These are phyloP conservation scores for Colostygia pectinataria DNA, from an alignment of 2,888 invertebrate species.

Conservation along the genomic window DNA sequence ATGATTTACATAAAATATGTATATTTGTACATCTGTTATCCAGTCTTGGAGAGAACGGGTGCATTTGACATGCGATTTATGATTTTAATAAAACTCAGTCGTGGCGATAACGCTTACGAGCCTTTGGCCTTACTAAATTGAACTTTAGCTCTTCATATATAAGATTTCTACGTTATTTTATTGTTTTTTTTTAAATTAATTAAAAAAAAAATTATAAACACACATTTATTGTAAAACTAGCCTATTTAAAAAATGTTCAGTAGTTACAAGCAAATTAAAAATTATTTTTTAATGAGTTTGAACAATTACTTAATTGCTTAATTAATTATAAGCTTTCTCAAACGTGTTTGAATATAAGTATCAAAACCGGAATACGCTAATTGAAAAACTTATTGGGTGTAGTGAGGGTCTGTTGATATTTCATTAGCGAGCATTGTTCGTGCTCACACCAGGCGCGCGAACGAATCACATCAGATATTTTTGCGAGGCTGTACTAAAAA, in stretches of 20 bases:
- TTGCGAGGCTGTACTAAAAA: conserved; percentile 58
- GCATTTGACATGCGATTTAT: conserved; percentile 80
- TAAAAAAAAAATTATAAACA: no score
- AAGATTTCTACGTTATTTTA: no score
- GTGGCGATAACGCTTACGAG: conserved; percentile 62
- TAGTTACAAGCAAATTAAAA: no score
- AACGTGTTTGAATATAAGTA: conserved; percentile 2
- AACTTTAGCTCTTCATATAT: no score
- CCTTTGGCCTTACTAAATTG: conserved; percentile 51
- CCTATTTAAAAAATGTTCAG: no score
- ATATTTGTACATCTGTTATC: conserved; percentile 69
- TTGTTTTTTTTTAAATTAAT: no score
- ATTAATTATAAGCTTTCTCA: conserved; percentile 6
- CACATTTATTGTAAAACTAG: no score
- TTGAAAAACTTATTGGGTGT: conserved; percentile 46
- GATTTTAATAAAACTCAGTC: conserved; percentile 79
- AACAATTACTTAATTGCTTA: neutral
- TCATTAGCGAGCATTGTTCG: conserved; percentile 61
- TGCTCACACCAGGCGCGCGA: conserved; percentile 42
- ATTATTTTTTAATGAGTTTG: neutral
- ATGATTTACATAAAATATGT: conserved; percentile 64
- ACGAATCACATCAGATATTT: conserved; percentile 62
- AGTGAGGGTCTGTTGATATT: conserved; percentile 59
- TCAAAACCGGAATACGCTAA: conserved; percentile 28
- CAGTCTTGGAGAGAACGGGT: conserved; percentile 68